These are phyloP conservation scores for Amphiprion ocellaris DNA, from an alignment of 2,113 vertebrate genomes.

Conservation along the genomic window DNA sequence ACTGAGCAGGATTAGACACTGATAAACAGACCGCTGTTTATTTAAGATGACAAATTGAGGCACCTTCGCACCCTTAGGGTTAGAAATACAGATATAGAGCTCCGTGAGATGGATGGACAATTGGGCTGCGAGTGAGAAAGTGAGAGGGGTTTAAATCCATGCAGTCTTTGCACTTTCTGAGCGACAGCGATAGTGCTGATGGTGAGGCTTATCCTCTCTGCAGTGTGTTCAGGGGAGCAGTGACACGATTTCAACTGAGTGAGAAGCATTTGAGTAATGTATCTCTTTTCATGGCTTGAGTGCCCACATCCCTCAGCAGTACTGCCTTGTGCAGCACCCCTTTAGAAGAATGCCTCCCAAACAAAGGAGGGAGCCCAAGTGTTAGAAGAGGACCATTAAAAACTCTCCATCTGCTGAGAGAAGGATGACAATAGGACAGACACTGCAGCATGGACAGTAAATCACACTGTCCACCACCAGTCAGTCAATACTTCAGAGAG, in stretches of 20 bases:
- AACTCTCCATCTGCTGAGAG: slow-evolving; percentile 22
- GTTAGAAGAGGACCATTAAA: slow-evolving; percentile 18
- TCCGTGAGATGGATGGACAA: slow-evolving; percentile 64
- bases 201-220: slow-evolving; percentile 34
- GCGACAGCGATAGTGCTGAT: slow-evolving; percentile 17
- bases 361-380: slow-evolving; percentile 47
- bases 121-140: slow-evolving; percentile 35
- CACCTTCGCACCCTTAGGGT: slow-evolving; percentile 66
- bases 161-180: slow-evolving; percentile 32
- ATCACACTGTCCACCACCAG: not conserved
- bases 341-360: slow-evolving; percentile 22
- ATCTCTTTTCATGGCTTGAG: slow-evolving; percentile 52
- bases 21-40: slow-evolving; percentile 77
- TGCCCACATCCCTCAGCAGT: slow-evolving; percentile 51
- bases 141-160: slow-evolving; percentile 36
- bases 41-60: slow-evolving; percentile 72
- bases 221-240: slow-evolving; percentile 30
- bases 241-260: slow-evolving; percentile 61
- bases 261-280: slow-evolving; percentile 48
- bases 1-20: slow-evolving; percentile 44
- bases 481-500: slow-evolving; percentile 26
- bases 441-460: slow-evolving; percentile 7
- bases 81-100: slow-evolving; percentile 68
- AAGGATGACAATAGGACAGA: slow-evolving; percentile 15
- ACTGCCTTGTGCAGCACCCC: slow-evolving; percentile 18